Conservation (phyloP, 1,140 invertebrate genomes). For the Oreohelix idahoensis region DNA sequence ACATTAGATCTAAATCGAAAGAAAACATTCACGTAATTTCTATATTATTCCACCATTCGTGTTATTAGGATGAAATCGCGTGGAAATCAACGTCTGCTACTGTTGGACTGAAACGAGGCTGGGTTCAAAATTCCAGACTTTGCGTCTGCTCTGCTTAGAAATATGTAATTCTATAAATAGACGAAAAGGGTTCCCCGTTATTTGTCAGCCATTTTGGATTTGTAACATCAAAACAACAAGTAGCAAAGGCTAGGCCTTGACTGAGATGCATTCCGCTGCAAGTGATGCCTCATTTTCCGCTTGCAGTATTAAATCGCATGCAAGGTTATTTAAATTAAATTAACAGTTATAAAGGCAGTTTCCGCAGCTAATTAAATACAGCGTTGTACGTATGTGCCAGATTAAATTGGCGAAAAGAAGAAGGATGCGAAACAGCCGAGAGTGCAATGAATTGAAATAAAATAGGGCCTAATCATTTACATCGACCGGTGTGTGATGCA, state of each 20-base stretch:
- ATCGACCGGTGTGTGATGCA: too few species aligned
- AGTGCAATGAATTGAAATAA: too few species aligned
- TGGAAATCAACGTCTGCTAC: background rate
- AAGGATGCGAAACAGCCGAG: too few species aligned
- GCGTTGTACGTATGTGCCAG: too few species aligned
- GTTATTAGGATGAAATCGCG: too few species aligned
- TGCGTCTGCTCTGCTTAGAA: background rate
- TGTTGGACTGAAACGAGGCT: background rate
- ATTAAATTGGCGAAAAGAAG: too few species aligned
- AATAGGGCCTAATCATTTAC: too few species aligned
- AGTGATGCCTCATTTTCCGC: background rate
- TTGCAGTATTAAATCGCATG: background rate
- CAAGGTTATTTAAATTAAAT: background rate
- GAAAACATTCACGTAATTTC: too few species aligned
- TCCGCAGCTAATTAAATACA: too few species aligned
- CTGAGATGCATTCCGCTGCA: background rate
- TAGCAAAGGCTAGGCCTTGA: background rate
- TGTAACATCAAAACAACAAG: conserved; percentile 24
- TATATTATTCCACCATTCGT: too few species aligned
- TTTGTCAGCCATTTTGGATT: conserved; percentile 33
- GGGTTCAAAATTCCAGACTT: background rate
- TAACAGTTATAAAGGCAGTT: too few species aligned
- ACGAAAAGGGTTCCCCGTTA: conserved; percentile 8
- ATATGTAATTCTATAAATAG: conserved; percentile 11
- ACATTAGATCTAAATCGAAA: too few species aligned